Evolutionary conservation across 2,888 invertebrate genomes (phyloP).

Genomic region (Polia nebulosa): DNA sequence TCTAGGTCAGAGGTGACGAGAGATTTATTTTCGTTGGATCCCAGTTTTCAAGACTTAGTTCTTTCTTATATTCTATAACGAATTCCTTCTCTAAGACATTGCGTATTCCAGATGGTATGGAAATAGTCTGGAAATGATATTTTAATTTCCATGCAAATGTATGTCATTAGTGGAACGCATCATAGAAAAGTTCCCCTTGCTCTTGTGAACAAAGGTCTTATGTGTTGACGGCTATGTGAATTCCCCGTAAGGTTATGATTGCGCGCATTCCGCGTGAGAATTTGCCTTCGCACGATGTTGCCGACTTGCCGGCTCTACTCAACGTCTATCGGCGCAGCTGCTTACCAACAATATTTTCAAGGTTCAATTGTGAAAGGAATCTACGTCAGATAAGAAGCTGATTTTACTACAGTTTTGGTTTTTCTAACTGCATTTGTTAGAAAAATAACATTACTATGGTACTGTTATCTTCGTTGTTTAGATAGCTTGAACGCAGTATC

Average conservation of each 20-base stretch:
- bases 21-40: background rate
- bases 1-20: too few relatives aligned
- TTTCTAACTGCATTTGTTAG: conserved; percentile 19
- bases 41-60: too few relatives aligned
- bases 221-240: conserved; percentile 63
- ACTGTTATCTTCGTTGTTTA: conserved; percentile 32
- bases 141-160: conserved; percentile 42
- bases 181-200: conserved; percentile 62
- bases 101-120: background rate
- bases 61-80: background rate
- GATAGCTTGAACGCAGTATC: conserved; percentile 25
- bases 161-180: conserved; percentile 53
- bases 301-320: conserved; percentile 69
- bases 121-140: conserved; percentile 19
- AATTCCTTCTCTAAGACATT: background rate
- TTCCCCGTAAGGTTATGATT: conserved; percentile 78
- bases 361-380: conserved; percentile 84
- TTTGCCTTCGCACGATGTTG: conserved; percentile 75
- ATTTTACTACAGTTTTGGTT: conserved; percentile 52
- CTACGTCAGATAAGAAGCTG: conserved; percentile 63
- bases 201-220: conserved; percentile 62
- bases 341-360: conserved; percentile 80
- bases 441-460: background rate
- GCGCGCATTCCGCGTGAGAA: conserved; percentile 83
- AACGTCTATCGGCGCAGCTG: conserved; percentile 75